A percentile compares a stretch with the other conserved stretches of the same genome.
These are phyloP conservation scores for Erythrocebus patas DNA, from an alignment of 2,113 vertebrate species.

Conservation along the genomic window DNA sequence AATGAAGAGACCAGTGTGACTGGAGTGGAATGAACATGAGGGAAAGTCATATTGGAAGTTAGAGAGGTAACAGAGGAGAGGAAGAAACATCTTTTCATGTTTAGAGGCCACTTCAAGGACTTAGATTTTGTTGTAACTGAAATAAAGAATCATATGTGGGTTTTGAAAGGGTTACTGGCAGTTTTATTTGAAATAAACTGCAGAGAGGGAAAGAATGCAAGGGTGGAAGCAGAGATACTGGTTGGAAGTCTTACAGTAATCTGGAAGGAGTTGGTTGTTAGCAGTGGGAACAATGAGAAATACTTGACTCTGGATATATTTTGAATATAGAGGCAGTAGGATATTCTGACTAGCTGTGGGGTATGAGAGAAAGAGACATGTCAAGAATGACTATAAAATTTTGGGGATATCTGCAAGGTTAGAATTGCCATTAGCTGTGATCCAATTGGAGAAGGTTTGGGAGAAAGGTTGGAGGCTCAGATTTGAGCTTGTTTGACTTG, in stretches of 20 bases:
- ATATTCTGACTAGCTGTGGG: background rate
- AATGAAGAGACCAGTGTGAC: background rate
- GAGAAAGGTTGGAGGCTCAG: background rate
- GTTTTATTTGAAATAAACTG: background rate
- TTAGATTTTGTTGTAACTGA: background rate
- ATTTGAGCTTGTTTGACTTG: background rate
- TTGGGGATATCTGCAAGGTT: background rate
- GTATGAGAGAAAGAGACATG: background rate
- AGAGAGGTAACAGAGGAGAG: background rate
- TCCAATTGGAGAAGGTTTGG: background rate
- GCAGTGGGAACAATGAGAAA: background rate
- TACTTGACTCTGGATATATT: background rate
- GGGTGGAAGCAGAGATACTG: background rate
- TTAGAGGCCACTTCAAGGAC: background rate
- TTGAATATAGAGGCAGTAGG: background rate
- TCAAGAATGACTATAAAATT: background rate
- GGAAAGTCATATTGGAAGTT: background rate
- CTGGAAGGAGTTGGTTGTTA: background rate
- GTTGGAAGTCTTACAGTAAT: background rate
- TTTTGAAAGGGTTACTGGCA: background rate
- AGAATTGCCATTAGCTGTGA: background rate
- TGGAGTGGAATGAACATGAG: background rate
- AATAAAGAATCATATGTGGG: background rate
- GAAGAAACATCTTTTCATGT: background rate
- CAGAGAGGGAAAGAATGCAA: background rate